Conservation (phyloP, 2,797 vertebrate genomes). For the Chelmon rostratus region DNA sequence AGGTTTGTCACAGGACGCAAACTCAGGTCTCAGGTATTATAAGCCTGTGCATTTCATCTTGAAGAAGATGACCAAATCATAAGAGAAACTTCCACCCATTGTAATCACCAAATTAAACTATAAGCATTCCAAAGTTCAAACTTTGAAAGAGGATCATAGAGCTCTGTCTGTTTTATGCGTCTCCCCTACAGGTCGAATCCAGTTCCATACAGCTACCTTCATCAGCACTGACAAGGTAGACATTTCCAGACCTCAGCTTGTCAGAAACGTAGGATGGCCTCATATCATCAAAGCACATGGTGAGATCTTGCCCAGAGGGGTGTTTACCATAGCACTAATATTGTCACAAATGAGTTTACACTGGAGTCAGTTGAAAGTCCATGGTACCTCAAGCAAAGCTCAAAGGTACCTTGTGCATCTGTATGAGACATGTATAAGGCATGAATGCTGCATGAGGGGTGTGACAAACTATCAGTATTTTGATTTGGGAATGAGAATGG, state of each 20-base stretch:
- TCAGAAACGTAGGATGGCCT: neutral
- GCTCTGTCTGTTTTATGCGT: neutral
- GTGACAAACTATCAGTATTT: no score
- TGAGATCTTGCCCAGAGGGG: slow-evolving; percentile 32
- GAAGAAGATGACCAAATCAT: neutral
- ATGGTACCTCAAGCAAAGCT: no score
- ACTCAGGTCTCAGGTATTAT: no score
- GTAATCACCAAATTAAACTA: neutral
- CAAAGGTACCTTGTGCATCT: no score
- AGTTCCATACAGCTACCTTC: slow-evolving; percentile 61
- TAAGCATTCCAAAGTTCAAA: neutral
- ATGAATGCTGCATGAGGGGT: no score
- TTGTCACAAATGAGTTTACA: no score
- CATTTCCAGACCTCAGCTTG: slow-evolving; percentile 41
- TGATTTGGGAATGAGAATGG: no score
- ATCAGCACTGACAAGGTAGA: slow-evolving; percentile 59
- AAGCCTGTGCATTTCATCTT: neutral
- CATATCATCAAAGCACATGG: slow-evolving; percentile 73
- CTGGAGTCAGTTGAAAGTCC: no score
- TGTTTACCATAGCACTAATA: neutral
- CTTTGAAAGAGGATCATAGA: no score
- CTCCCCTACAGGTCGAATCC: slow-evolving; percentile 76
- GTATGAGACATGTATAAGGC: no score
- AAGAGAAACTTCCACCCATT: neutral
- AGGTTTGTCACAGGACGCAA: no score